These are phyloP conservation scores for Lutjanus campechanus DNA, from an alignment of 2,797 vertebrate species.

Conservation along the genomic window DNA sequence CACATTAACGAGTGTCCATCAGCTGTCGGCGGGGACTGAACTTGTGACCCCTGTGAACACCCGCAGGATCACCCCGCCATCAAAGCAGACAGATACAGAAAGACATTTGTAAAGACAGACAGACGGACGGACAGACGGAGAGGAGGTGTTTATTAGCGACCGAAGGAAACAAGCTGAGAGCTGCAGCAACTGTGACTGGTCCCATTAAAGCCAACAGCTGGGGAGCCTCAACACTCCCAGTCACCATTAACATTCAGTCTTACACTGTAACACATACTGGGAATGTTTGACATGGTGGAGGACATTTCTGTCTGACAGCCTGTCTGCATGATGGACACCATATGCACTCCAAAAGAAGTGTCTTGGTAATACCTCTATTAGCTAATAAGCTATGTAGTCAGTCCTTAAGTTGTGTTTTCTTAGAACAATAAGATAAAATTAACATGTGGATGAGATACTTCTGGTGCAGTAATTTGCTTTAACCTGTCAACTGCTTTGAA, in stretches of 20 bases:
- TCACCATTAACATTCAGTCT: constrained; percentile 17
- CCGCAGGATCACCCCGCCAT: background rate
- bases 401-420: background rate
- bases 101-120: background rate
- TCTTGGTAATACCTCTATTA: background rate
- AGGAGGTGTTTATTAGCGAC: constrained; percentile 26
- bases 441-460: background rate
- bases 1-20: background rate
- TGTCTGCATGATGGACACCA: constrained; percentile 6
- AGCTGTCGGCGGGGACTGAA: constrained; percentile 22
- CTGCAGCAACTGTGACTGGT: constrained; percentile 35
- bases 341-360: background rate
- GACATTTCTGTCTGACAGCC: constrained; percentile 1
- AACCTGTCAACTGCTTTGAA: background rate
- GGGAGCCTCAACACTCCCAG: constrained; percentile 31
- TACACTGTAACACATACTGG: constrained; percentile 34
- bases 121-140: background rate
- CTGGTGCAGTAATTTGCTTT: background rate
- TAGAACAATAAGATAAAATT: background rate
- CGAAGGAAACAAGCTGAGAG: constrained; percentile 31
- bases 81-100: background rate
- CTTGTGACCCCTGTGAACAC: constrained; percentile 20
- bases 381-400: background rate
- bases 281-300: constrained; percentile 17
- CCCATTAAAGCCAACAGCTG: constrained; percentile 52